Percentiles rank a stretch among this genome's conserved stretches.
phyloP scores from a whole-genome alignment of 1,140 invertebrate genomes.

The Saccostrea echinata region DNA sequence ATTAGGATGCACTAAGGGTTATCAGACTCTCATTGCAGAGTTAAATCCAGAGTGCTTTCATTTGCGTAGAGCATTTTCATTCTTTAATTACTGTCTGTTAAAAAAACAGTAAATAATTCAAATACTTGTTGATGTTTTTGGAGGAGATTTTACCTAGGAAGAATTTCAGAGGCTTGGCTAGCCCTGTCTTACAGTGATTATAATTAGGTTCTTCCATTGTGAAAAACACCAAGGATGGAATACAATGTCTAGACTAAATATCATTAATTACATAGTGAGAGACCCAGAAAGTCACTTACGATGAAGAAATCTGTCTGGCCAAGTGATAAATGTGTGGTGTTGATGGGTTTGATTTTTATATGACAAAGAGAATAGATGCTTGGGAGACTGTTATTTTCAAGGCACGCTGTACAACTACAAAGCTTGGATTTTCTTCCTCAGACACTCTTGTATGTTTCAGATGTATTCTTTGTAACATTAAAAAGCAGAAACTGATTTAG shows the following conservation, averaged over 20 bases:
- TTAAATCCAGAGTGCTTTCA: not conserved
- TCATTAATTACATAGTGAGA: constrained; percentile 30
- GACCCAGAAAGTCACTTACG: constrained; percentile 23
- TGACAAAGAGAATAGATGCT: constrained; percentile 30
- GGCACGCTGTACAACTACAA: constrained; percentile 15
- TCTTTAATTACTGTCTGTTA: constrained; percentile 9
- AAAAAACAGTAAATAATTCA: not conserved
- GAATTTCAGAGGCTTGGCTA: constrained; percentile 17
- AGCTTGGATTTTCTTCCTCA: constrained; percentile 14
- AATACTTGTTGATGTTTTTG: not conserved
- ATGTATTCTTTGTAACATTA: constrained; percentile 6
- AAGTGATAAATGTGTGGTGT: constrained; percentile 29
- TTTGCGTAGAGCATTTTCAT: not conserved
- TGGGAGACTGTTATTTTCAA: constrained; percentile 23
- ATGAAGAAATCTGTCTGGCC: constrained; percentile 34
- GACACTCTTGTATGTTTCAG: not conserved
- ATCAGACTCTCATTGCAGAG: not conserved
- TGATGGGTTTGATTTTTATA: constrained; percentile 39
- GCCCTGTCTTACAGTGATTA: not conserved
- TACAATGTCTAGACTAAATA: constrained; percentile 35
- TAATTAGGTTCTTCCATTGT: constrained; percentile 2
- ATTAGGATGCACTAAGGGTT: not conserved
- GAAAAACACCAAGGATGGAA: constrained; percentile 16
- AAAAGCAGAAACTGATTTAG: not conserved
- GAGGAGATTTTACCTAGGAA: not conserved